Conservation (phyloP, 1,140 invertebrate species). For the Drosophila punjabiensis region DNA sequence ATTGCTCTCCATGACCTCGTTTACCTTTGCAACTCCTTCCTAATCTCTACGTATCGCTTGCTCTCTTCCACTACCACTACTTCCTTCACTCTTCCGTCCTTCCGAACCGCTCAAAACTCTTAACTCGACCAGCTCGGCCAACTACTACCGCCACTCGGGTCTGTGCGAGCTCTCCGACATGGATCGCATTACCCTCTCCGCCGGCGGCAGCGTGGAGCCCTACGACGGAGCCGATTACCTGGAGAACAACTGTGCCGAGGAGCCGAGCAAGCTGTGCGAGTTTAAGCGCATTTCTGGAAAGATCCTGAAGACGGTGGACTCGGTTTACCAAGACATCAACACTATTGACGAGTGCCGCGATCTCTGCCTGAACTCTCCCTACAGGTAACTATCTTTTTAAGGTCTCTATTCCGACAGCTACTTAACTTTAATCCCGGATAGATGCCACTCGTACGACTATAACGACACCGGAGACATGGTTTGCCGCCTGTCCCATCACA, state of each 20-base stretch:
- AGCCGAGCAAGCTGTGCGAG: conserved; percentile 96
- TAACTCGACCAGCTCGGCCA: conserved; percentile 91
- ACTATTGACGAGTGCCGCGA: conserved; percentile 94
- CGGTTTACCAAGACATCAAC: conserved; percentile 95
- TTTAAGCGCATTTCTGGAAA: conserved; percentile 95
- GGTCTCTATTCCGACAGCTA: not conserved
- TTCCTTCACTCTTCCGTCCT: conserved; percentile 56
- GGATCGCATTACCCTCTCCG: conserved; percentile 94
- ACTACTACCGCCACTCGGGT: conserved; percentile 94
- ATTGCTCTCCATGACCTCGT: conserved; percentile 16
- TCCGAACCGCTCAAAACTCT: conserved; percentile 77
- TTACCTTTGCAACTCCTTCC: conserved; percentile 34
- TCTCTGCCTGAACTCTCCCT: conserved; percentile 94
- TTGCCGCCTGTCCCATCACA: conserved; percentile 95
- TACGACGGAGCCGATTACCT: conserved; percentile 92
- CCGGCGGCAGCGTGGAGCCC: conserved; percentile 90
- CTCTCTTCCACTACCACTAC: conserved; percentile 39
- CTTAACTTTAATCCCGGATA: conserved; percentile 47
- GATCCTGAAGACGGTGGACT: conserved; percentile 97
- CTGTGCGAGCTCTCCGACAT: conserved; percentile 95
- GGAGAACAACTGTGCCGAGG: conserved; percentile 95
- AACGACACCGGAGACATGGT: conserved; percentile 96
- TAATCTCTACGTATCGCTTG: conserved; percentile 52
- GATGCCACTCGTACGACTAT: conserved; percentile 97
- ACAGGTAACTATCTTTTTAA: conserved; percentile 85